Base-by-base conservation (phyloP, 2,888 invertebrate species). In the Sphinx pinastri region DNA sequence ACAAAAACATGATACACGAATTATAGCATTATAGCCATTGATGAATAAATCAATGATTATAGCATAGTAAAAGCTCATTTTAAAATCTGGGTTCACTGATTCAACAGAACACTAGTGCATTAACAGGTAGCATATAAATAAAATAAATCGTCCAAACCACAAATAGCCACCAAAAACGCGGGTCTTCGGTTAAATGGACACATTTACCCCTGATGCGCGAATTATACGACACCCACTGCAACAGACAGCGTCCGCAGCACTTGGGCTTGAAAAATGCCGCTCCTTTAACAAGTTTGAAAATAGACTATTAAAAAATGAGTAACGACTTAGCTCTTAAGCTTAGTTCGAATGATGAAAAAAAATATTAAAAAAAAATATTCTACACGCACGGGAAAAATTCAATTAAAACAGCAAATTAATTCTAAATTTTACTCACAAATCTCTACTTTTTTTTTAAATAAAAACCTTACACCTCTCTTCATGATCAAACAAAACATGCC, bases 211-310 rank as follows among this genome's bases (percentile, higher is more conserved):
- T 49, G 47, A 63, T 59, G 58, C 31, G 1, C 12, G 12, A 47
- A 63, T 63, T 63, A 63, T 63, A 63, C 47, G n/a, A 12, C 11
- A 16, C n/a, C 13, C 58, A 63, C 11, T 63, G 60, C 11, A 16
- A 45, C 60, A 10, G 47, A 47, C 47, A 63, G 47, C 19, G 47
- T 16, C 47, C 60, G 60, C 16, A 16, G 54, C 59, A 16, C 60
- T 63, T 63, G n/a, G 47, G 19, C 47, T 45, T 49, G 45, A 63
- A 16, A 47, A 63, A 63, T 63, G 16, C 45, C 6, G n/a, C 14
- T 63, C 8, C 16, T 19, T 47, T 5, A 16, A 63, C 45, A 11
- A 3, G 45, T 60, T 13, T 16, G 38, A 58, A 31, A 59, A 38
- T 25, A 57, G 19, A 13, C 12, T 51, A 7, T 38, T 38, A 7